A percentile compares a stretch with the other conserved stretches of the same genome.
phyloP scores from a whole-genome alignment of 2,113 vertebrate genomes.

The Equus quagga region DNA sequence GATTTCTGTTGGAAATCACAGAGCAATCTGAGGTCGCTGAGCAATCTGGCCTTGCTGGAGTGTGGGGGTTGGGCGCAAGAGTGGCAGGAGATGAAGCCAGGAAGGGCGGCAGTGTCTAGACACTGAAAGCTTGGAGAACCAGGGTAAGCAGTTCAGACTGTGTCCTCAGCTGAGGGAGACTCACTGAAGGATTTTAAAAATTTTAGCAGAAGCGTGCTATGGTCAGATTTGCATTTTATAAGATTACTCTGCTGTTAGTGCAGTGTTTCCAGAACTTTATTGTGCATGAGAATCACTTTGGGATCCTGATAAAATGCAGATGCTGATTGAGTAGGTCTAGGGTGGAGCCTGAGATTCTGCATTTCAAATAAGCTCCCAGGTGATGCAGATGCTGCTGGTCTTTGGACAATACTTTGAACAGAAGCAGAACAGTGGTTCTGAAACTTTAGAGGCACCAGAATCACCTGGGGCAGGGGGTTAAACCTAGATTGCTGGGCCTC shows the following conservation, averaged over 20 bases:
- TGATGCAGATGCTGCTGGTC: background rate
- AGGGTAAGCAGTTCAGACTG: background rate
- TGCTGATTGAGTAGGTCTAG: background rate
- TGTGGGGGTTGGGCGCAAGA: accelerated
- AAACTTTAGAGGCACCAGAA: background rate
- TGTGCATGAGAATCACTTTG: background rate
- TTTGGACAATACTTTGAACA: background rate
- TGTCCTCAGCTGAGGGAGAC: background rate
- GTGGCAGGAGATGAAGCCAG: background rate
- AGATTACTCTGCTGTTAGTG: background rate
- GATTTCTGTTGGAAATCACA: background rate
- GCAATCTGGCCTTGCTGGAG: background rate
- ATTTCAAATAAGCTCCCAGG: background rate
- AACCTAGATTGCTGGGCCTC: background rate
- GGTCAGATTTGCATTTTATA: background rate
- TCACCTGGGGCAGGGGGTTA: background rate
- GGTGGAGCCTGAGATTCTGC: background rate
- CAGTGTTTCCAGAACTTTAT: background rate
- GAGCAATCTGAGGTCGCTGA: background rate
- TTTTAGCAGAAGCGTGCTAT: background rate
- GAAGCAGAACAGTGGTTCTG: background rate
- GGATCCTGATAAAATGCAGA: background rate
- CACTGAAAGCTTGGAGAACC: background rate
- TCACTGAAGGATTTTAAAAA: background rate
- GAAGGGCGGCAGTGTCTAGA: background rate